Evolutionary conservation across 2,797 vertebrate species (phyloP).

Genomic region (Potorous gilbertii): DNA sequence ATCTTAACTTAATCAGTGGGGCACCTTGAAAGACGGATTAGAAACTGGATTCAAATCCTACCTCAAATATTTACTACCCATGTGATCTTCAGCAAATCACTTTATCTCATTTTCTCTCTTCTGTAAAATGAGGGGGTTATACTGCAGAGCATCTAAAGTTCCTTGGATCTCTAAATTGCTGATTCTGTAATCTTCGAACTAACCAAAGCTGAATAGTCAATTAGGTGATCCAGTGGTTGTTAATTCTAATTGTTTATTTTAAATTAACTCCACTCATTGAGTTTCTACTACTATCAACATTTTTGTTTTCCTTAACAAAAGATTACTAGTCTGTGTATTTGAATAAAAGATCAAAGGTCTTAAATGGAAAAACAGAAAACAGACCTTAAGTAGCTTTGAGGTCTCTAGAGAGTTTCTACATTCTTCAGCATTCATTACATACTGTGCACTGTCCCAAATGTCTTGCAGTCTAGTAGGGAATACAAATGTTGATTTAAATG

Average conservation of each 20-base stretch:
- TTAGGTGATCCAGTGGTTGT: not conserved
- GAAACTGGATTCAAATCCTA: not conserved
- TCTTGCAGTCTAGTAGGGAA: not conserved
- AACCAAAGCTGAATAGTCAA: not conserved
- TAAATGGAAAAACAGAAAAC: not conserved
- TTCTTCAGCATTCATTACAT: not conserved
- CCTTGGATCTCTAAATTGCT: not conserved
- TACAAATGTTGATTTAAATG: not conserved
- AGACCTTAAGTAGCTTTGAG: not conserved
- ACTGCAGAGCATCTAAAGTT: not conserved
- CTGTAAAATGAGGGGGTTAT: not conserved
- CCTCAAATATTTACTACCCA: not conserved
- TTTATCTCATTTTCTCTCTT: not conserved
- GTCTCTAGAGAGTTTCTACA: not conserved
- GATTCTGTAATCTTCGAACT: not conserved
- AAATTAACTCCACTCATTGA: not conserved
- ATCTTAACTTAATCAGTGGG: not conserved
- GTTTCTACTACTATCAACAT: not conserved
- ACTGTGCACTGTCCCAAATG: not conserved
- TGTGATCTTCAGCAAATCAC: not conserved
- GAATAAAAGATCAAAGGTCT: not conserved
- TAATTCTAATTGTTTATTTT: not conserved
- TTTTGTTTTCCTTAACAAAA: not conserved
- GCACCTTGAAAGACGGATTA: not conserved
- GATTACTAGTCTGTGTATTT: not conserved